A percentile compares a stretch with the other conserved stretches of the same genome.
Conservation (phyloP, 1,140 invertebrate species). For the Schmidtea mediterranea region DNA sequence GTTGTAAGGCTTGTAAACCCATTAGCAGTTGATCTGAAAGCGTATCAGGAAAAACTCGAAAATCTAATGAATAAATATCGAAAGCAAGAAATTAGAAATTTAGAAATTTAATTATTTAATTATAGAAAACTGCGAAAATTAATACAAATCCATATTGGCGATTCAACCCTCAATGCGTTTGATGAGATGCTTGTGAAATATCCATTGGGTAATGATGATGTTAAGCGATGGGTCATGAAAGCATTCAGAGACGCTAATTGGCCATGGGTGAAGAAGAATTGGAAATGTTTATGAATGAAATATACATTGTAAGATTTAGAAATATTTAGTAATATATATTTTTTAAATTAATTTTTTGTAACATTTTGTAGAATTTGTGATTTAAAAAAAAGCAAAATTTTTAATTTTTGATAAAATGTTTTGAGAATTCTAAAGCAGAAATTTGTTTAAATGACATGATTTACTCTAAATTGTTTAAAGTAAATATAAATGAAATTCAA, state of each 20-base stretch:
- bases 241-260: conserved; percentile 28
- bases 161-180: too few species aligned
- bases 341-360: too few species aligned
- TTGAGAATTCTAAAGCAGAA: too few species aligned
- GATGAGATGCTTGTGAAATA: neutral
- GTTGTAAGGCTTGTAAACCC: conserved; percentile 15
- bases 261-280: conserved; percentile 38
- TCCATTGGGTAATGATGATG: conserved; percentile 9
- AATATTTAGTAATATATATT: too few species aligned
- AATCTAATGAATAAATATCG: conserved; percentile 11
- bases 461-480: too few species aligned
- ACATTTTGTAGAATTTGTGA: too few species aligned
- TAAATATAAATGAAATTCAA: too few species aligned
- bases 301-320: conserved; percentile 7
- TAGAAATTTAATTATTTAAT: neutral
- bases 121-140: neutral
- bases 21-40: conserved; percentile 13
- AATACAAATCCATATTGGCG: neutral
- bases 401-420: too few species aligned
- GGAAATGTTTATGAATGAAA: conserved; percentile 29
- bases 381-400: too few species aligned
- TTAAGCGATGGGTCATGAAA: conserved; percentile 11
- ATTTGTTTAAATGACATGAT: too few species aligned
- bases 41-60: conserved; percentile 13
- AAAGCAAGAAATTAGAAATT: conserved; percentile 10